A percentile compares a stretch with the other conserved stretches of the same genome.
Conservation (phyloP, 92 coral and sea anemone species). For the Micromussa lordhowensis region DNA sequence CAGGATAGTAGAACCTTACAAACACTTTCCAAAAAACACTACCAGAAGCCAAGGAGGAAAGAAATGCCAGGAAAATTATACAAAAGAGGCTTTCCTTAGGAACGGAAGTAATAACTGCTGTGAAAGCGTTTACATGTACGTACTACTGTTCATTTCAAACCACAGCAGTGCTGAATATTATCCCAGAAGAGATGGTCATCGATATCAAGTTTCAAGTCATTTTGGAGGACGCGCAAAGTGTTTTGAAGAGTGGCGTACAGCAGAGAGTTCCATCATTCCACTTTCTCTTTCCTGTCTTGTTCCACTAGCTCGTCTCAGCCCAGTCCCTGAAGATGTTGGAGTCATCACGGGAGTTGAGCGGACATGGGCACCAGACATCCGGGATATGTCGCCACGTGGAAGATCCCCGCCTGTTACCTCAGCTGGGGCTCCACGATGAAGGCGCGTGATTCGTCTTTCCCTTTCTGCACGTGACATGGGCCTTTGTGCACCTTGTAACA, state of each 20-base stretch:
- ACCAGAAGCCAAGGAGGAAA: neutral
- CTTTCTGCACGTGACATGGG: conserved; percentile 96
- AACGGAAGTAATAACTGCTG: neutral
- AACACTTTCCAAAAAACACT: neutral
- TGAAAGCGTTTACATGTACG: neutral
- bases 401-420: conserved; percentile 76
- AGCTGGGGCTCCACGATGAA: conserved; percentile 90
- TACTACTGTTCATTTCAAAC: neutral
- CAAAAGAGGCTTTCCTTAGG: neutral
- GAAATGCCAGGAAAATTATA: neutral
- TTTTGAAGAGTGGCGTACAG: conserved; percentile 49
- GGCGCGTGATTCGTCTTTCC: conserved; percentile 88
- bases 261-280: conserved; percentile 80
- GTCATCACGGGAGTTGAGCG: conserved; percentile 93
- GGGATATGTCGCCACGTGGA: conserved; percentile 92
- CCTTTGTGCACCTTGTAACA: conserved; percentile 71
- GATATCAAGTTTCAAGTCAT: conserved; percentile 13
- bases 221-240: conserved; percentile 47
- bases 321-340: conserved; percentile 83
- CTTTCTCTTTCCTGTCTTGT: conserved; percentile 89
- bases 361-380: conserved; percentile 99
- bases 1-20: neutral
- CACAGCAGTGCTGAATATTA: neutral
- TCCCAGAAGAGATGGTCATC: neutral
- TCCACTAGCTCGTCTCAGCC: conserved; percentile 79